Evolutionary conservation across 2,888 invertebrate species (phyloP), one percentile per base, ranked within the genome.

Genomic region (Drosophila eohydei): DNA sequence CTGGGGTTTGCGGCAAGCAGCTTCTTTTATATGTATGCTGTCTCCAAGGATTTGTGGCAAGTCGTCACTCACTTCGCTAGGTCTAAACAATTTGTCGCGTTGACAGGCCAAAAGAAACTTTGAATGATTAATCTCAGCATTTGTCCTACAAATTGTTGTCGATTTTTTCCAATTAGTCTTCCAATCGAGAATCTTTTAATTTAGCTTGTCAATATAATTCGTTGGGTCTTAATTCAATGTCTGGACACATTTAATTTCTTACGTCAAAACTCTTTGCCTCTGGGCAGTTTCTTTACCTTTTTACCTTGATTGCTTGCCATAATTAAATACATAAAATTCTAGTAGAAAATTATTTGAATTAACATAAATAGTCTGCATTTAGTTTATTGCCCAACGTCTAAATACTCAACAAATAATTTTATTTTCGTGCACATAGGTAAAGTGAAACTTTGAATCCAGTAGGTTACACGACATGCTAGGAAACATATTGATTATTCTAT

Each of bases 81-180:
- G 54, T 70, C 48, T 52, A 59, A 38, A 46, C 48, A 67, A 67
- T 73, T 61, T 69, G 52, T 55, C 41, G 36, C 58, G 73, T 51
- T 81, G 86, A 78, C 81, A 81, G 70, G 50, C 50, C 32, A 64
- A 61, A 65, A 36, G 56, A 68, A 48, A 50, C 50, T 71, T 56
- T 70, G 64, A 74, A 59, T 81, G 85, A 84, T 84, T 84, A 80
- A 80, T 80, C 70, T 70, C 51, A 73, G 48, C 72, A 77, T 71
- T 81, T 83, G 72, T 65, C 50, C 46, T 51, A 73, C 71, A 79
- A 84, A 76, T 76, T 84, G 85, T 55, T 61, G 48, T 14, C 26
- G 41, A 50, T 75, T 61, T 38, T 44, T 40, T 44, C 46, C 50
- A 77, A 80, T 59, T 58, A 58, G 21, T 34, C 50, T 43, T 56